Base-by-base conservation (phyloP, 30 jellyfish, hydroid and myxozoan genomes). In the Mastigias papua region DNA sequence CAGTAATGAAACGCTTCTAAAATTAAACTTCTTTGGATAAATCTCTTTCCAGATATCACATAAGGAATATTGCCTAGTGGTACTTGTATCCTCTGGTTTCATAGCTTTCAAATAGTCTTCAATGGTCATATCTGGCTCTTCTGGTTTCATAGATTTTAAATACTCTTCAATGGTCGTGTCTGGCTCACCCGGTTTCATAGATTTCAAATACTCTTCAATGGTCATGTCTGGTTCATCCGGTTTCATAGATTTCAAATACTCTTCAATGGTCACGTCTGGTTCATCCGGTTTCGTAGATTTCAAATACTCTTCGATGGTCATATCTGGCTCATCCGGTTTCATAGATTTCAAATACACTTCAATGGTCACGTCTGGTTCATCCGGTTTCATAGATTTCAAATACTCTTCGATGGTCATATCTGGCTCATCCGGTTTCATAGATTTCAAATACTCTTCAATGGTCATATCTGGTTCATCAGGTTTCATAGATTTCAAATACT, bases 231-330 rank as follows among this genome's bases (percentile, higher is more conserved):
- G 25, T 32, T 26, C 34, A 10, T 32, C 31, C 82, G 26, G 63
- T 49, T 70, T 34, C 82, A 70, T 70, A 46, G 51, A 19, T 27
- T 16, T 10, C 82, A 70, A 37, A 33, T 70, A 70, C 32, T 70
- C 82, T 70, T 70, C 82, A 21, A 70, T 64, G 1, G 82, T 70
- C 64, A 70, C 34, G 23, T 70, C 82, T 26, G 33, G 25, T 34
- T 34, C 65, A 26, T 70, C 82, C 51, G 28, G 34, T 42, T 32
- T 19, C 28, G 19, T 34, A 26, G 51, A 20, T 29, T 16, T 31
- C 51, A 68, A 32, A 68, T 68, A 68, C 6, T 68, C 80, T 68
- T 68, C 80, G 28, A 68, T 74, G 2, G 86, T 75, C 86, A 75
- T 50, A 48, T 75, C 86, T 15, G 19, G 74, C 74, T 21, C 42